Percentiles rank a stretch among this genome's conserved stretches.
These are phyloP conservation scores for Galago senegalensis DNA, from an alignment of 2,797 vertebrate species.

Conservation along the genomic window DNA sequence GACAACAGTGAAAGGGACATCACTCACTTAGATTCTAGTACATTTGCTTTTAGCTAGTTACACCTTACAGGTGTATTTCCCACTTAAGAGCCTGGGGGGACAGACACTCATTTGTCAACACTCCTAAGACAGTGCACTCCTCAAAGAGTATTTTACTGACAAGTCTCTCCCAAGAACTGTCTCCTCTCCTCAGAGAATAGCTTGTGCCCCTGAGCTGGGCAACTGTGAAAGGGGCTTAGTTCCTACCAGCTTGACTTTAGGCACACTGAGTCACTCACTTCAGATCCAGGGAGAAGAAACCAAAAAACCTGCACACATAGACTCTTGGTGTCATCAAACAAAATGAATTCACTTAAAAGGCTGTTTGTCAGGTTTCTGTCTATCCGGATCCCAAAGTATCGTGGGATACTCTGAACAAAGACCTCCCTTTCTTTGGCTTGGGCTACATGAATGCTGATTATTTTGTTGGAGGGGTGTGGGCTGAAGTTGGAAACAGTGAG, in stretches of 20 bases:
- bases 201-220: neutral
- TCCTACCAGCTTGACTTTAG: neutral
- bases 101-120: neutral
- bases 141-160: neutral
- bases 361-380: constrained; percentile 57
- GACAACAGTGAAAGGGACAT: neutral
- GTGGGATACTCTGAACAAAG: constrained; percentile 76
- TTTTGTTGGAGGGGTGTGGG: constrained; percentile 71
- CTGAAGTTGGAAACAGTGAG: constrained; percentile 74
- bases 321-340: constrained; percentile 50
- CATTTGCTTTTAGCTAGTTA: neutral
- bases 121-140: neutral
- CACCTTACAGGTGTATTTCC: neutral
- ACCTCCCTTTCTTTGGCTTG: constrained; percentile 67
- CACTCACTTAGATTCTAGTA: neutral
- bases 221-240: neutral
- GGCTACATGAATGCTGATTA: constrained; percentile 72
- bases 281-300: neutral
- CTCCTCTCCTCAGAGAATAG: neutral
- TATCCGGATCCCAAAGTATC: constrained; percentile 68
- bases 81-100: neutral
- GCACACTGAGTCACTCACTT: neutral
- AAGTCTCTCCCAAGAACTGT: neutral
- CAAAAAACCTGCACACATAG: neutral
- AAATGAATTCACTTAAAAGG: constrained; percentile 66